Evolutionary conservation across 2,113 vertebrate genomes (phyloP), one percentile per base, ranked within the genome.

Genomic region (Chloropsis cyanopogon): DNA sequence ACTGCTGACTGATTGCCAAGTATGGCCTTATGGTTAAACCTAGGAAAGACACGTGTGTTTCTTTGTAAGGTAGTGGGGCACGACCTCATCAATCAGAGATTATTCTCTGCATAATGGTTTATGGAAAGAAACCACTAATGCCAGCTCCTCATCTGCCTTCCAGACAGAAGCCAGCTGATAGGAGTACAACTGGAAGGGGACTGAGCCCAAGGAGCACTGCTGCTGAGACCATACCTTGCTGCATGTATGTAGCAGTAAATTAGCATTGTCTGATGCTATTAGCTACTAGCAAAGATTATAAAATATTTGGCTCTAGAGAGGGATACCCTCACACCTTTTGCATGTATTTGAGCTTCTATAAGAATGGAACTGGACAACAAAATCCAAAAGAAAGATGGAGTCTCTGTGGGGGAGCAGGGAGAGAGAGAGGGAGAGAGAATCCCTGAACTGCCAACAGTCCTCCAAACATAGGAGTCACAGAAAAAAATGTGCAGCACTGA

Each of bases 61-160:
- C 93, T 96, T 95, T 96, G 92, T 95, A 90, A 94, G 80, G 93
- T 84, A 75, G 77, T 9, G 10, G 87, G 83, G 46, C 96, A 94
- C 0, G 70, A 95, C 97, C 97, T 96, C 86, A 96, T 97, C 96
- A 92, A 65, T 96, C 95, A 92, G 82, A 95, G 95, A 95, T 94
- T 96, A 93, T 94, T 94, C 88, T 96, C 83, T 90, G 91, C 91
- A 96, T 95, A 97, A 97, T 80, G 59, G 82, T 77, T 94, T 88
- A 59, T 72, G 94, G 95, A 85, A 95, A 95, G 86, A 78, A 93
- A 94, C 41, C 39, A 89, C 66, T 42, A 81, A 49, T 0, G 2
- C 44, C 59, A 91, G 17, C 66, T 93, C 82, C 53, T 96, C 78
- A 73, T 87, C 91, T 93, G 65, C 92, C 69, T 93, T 91, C 42